Percentiles rank a stretch among this genome's conserved stretches.
These are phyloP conservation scores for Melipona bicolor DNA, from an alignment of 2,888 invertebrate genomes.

Conservation along the genomic window DNA sequence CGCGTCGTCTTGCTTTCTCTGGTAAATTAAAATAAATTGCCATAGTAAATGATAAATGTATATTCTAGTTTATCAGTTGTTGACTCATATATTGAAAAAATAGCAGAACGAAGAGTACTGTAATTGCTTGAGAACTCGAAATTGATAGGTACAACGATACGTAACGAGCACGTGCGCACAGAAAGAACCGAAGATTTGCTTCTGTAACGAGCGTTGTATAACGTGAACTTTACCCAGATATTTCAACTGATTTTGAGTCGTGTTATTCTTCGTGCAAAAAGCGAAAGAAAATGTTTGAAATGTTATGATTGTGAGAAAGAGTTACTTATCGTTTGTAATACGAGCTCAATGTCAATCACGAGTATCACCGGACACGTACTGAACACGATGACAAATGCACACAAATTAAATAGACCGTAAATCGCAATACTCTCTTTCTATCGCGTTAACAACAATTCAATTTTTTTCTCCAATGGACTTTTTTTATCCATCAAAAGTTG, in stretches of 20 bases:
- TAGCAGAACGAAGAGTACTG: no score
- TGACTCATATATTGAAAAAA: neutral
- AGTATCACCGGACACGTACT: neutral
- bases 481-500: neutral
- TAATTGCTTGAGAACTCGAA: neutral
- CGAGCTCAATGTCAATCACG: neutral
- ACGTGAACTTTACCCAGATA: neutral
- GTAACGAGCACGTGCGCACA: neutral
- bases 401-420: neutral
- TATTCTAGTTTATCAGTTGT: neutral
- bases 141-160: neutral
- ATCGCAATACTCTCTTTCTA: neutral
- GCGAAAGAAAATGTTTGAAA: neutral
- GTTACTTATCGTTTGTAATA: neutral
- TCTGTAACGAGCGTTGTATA: conserved; percentile 2
- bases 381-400: neutral
- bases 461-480: neutral
- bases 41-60: neutral
- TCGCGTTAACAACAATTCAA: neutral
- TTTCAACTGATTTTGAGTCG: neutral
- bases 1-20: neutral
- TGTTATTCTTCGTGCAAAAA: neutral
- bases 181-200: neutral
- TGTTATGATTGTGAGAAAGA: neutral
- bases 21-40: neutral